Base-by-base conservation (phyloP, 2,113 vertebrate species). In the Rhinolophus sinicus region DNA sequence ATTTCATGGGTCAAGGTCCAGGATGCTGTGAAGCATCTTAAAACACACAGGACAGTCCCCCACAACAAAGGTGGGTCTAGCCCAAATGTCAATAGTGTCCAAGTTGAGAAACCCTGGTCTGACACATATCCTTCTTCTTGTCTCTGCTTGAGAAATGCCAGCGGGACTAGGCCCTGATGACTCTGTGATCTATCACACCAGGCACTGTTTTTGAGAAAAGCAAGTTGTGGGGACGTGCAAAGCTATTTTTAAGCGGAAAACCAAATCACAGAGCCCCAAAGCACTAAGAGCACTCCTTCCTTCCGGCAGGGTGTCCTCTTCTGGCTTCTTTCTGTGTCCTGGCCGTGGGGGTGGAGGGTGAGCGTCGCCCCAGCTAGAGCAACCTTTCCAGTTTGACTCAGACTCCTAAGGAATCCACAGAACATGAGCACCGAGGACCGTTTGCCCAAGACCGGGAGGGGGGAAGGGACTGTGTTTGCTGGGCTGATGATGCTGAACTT, bases 401-500 rank as follows among this genome's bases (percentile, higher is more conserved):
- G 52, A 30, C 44, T 75, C 70, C 47, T 14, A 77, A 94, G 85
- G 77, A 95, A 83, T 77, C 62, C 77, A 1, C 21, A 64, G 65
- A 92, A 73, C 73, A 78, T 6, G 56, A 92, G 76, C 81, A 2
- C 56, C 0, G n/a, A 38, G 65, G 84, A 38, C 80, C 69, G 28
- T 92, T 86, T 86, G 86, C 73, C 75, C 67, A 60, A 40, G 81
- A 65, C 14, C 9, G 30, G 80, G 78, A 85, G 81, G 81, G 94
- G 94, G 94, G 60, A 85, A 95, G 47, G 88, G 80, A 89, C 24
- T 58, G 72, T 54, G 35, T 77, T 92, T 92, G 58, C 64, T 92
- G 52, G 40, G 35, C 94, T 88, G 86, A 85, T 93, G 78, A 90
- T 54, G 96, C 76, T 98, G 97, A 98, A 97, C 98, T 98, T 97